phyloP scores from a whole-genome alignment of 2,797 vertebrate species.

The Smutsia temminckii region DNA sequence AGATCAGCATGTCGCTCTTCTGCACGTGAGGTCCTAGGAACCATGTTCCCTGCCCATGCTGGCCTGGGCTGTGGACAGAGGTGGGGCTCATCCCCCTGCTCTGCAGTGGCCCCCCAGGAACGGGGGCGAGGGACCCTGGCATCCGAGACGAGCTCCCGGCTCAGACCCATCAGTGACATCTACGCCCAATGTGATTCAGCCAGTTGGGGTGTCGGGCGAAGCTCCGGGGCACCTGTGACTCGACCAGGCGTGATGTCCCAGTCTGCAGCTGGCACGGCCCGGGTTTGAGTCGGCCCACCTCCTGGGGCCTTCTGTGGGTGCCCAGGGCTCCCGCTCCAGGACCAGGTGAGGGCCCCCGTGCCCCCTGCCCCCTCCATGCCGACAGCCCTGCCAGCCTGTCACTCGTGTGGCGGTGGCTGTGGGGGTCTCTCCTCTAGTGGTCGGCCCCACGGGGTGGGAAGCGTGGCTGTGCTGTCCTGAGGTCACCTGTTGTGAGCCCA shows the following conservation, averaged over 20 bases:
- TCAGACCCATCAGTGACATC: not conserved
- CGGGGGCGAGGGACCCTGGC: not conserved
- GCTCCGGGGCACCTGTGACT: no score
- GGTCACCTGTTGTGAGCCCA: no score
- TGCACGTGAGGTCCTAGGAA: not conserved
- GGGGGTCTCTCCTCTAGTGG: not conserved
- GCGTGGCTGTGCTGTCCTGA: no score
- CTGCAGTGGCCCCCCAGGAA: not conserved
- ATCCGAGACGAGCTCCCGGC: rapidly evolving
- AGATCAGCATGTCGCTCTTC: no score
- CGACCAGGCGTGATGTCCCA: rapidly evolving
- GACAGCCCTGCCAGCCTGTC: not conserved
- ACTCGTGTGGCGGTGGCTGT: rapidly evolving
- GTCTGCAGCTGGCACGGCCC: rapidly evolving
- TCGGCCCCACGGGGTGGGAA: no score
- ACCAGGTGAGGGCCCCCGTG: rapidly evolving
- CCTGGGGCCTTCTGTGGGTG: rapidly evolving
- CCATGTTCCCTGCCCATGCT: rapidly evolving
- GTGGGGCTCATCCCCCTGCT: not conserved
- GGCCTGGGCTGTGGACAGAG: not conserved
- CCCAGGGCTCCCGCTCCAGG: not conserved
- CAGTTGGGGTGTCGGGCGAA: rapidly evolving
- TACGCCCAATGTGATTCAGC: rapidly evolving
- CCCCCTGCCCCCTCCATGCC: no score
- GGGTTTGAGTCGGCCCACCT: not conserved